Conservation (phyloP, 2,888 invertebrate species). For the Synergus umbraculus region DNA sequence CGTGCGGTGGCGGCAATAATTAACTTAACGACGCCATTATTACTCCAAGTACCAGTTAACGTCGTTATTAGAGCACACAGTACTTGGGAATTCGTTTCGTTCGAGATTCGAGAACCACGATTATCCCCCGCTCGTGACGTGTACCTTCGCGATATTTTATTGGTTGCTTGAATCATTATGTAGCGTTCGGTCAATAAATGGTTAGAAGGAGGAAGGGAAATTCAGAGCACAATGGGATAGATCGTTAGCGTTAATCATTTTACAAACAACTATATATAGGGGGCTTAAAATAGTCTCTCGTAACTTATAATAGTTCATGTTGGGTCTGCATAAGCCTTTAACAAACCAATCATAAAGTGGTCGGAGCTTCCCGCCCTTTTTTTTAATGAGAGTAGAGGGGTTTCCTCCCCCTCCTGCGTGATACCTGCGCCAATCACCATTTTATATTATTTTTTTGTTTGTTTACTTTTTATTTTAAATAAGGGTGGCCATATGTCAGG, state of each 20-base stretch:
- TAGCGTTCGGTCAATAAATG: slow-evolving; percentile 3
- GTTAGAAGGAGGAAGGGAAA: background rate
- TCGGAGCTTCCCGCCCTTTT: too few relatives aligned
- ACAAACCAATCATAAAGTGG: background rate
- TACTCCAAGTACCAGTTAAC: slow-evolving; percentile 50
- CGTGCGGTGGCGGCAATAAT: slow-evolving; percentile 52
- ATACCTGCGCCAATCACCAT: too few relatives aligned
- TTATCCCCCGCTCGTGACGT: slow-evolving; percentile 12
- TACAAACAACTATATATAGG: background rate
- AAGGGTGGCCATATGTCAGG: too few relatives aligned
- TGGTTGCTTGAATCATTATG: slow-evolving; percentile 30
- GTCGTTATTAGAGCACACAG: slow-evolving; percentile 44
- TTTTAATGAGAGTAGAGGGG: too few relatives aligned
- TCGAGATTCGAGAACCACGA: slow-evolving; percentile 18
- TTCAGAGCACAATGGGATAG: slow-evolving; percentile 4
- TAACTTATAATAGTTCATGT: background rate
- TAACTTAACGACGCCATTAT: slow-evolving; percentile 58
- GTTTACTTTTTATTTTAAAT: too few relatives aligned
- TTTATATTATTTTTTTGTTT: too few relatives aligned
- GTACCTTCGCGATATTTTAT: slow-evolving; percentile 32
- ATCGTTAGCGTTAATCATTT: background rate
- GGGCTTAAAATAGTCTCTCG: background rate
- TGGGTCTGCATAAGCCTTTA: background rate
- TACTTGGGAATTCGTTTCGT: slow-evolving; percentile 39
- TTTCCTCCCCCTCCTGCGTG: too few relatives aligned